phyloP scores from a whole-genome alignment of 2,888 invertebrate genomes.

The Sesia apiformis region DNA sequence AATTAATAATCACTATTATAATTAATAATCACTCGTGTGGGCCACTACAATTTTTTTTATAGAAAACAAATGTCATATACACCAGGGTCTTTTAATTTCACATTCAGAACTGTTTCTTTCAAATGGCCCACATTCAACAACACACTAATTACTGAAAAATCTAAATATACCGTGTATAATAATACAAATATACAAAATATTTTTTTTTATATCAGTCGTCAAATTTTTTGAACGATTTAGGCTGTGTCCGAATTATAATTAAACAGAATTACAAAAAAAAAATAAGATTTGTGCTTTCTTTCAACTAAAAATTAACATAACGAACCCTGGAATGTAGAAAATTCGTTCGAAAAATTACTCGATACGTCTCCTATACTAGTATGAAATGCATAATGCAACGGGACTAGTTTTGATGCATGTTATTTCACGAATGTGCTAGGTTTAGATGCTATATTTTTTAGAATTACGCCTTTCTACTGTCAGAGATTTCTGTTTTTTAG shows the following conservation, averaged over 20 bases:
- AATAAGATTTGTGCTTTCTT: constrained; percentile 41
- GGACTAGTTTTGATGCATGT: constrained; percentile 41
- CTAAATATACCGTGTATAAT: constrained; percentile 25
- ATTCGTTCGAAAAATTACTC: constrained; percentile 49
- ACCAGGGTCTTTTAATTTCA: too few relatives aligned
- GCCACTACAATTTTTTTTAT: too few relatives aligned
- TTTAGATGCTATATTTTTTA: too few relatives aligned
- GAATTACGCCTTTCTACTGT: too few relatives aligned
- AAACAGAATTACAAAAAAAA: not conserved
- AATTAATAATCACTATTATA: too few relatives aligned
- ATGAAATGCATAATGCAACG: constrained; percentile 65
- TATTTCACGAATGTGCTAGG: too few relatives aligned
- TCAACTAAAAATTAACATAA: constrained; percentile 30
- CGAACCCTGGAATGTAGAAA: constrained; percentile 67
- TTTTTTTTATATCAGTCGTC: constrained; percentile 38
- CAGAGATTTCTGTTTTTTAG: too few relatives aligned
- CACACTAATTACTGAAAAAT: constrained; percentile 16
- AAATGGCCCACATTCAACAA: constrained; percentile 25
- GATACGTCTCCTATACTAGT: constrained; percentile 47
- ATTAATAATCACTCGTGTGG: too few relatives aligned
- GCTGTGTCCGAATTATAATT: constrained; percentile 11
- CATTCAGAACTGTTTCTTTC: not conserved
- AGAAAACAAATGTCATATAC: too few relatives aligned
- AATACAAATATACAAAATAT: constrained; percentile 54
- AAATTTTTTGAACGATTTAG: constrained; percentile 30